These are phyloP conservation scores for Caenorhabditis inopinata DNA, from an alignment of 1,140 invertebrate species.

Conservation along the genomic window DNA sequence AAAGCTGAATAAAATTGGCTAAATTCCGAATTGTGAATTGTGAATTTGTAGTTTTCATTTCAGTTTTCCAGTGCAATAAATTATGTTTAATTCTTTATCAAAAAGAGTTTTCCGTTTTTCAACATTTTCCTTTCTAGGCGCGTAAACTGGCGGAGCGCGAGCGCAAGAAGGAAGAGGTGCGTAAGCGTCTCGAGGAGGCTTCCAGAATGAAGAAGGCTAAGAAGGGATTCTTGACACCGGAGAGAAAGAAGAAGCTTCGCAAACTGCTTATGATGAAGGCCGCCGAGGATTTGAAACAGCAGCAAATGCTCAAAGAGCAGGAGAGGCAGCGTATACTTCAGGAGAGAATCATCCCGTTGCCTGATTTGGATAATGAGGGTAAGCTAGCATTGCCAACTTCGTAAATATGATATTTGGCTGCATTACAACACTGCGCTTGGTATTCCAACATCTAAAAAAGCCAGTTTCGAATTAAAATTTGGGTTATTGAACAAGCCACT, in stretches of 20 bases:
- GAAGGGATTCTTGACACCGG: constrained; percentile 55
- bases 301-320: constrained; percentile 94
- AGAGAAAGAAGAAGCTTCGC: constrained; percentile 61
- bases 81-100: too few species aligned
- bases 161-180: constrained; percentile 55
- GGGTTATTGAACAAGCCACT: too few species aligned
- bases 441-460: too few species aligned
- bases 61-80: too few species aligned
- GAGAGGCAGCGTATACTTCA: constrained; percentile 95
- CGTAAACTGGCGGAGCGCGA: constrained; percentile 52
- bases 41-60: too few species aligned
- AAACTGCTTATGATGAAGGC: constrained; percentile 97
- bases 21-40: too few species aligned
- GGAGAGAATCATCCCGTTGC: constrained; percentile 73
- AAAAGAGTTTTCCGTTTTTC: too few species aligned
- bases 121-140: constrained; percentile 32
- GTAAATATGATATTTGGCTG: too few species aligned
- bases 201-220: constrained; percentile 55
- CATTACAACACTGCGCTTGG: too few species aligned
- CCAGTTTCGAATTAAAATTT: too few species aligned
- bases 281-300: constrained; percentile 96
- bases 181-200: constrained; percentile 54
- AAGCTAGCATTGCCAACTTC: too few species aligned
- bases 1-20: too few species aligned
- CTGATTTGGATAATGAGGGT: constrained; percentile 52